Percentiles rank a stretch among this genome's conserved stretches.
These are phyloP conservation scores for Trichomycterus rosablanca DNA, from an alignment of 2,113 vertebrate genomes.

Conservation along the genomic window DNA sequence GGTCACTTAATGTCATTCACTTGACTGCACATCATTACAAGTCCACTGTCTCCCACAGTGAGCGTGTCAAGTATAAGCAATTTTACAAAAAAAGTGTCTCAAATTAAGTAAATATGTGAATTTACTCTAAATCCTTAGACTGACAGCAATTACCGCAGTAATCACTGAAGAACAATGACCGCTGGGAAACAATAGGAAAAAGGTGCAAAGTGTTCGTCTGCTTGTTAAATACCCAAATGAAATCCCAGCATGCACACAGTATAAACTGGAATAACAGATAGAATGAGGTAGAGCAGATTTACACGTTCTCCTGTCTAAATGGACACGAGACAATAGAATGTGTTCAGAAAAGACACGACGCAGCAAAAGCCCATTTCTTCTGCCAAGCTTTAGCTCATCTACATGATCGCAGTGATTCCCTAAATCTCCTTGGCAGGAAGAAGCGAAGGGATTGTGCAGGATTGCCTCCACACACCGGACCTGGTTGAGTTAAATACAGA, in stretches of 20 bases:
- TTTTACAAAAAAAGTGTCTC: too few species aligned
- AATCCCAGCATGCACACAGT: slow-evolving; percentile 39
- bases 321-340: slow-evolving; percentile 51
- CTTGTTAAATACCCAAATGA: slow-evolving; percentile 18
- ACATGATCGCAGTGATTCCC: slow-evolving; percentile 27
- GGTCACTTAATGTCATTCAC: too few species aligned
- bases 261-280: slow-evolving; percentile 48
- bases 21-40: too few species aligned
- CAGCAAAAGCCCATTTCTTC: slow-evolving; percentile 25
- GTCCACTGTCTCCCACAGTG: too few species aligned
- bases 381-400: slow-evolving; percentile 47
- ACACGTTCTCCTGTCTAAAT: slow-evolving; percentile 12
- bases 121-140: slow-evolving; percentile 45
- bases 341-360: slow-evolving; percentile 38
- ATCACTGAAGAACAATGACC: slow-evolving; percentile 62
- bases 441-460: slow-evolving; percentile 27
- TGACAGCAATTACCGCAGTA: slow-evolving; percentile 43
- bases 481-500: too few species aligned
- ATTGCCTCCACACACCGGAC: slow-evolving; percentile 4
- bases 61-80: too few species aligned
- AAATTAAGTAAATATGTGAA: slow-evolving; percentile 37
- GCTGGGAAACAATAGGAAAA: slow-evolving; percentile 46
- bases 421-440: slow-evolving; percentile 49
- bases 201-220: slow-evolving; percentile 1
- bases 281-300: neutral